Base-by-base conservation (phyloP, 2,888 invertebrate genomes). In the Hyppa rectilinea region DNA sequence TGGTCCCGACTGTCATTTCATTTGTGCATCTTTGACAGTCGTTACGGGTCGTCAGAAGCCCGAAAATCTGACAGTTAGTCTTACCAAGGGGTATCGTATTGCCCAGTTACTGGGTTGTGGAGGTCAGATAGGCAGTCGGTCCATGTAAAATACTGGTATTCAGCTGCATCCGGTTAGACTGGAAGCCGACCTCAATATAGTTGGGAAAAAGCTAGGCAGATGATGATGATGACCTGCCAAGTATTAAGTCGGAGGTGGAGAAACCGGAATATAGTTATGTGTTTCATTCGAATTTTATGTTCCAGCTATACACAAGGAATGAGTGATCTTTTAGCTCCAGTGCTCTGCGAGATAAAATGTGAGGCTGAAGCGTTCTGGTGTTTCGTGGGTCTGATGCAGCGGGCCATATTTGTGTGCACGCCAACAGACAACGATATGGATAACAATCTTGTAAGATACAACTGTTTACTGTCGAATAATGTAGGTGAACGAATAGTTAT, bases 341-440 rank as follows among this genome's bases (percentile, higher is more conserved):
- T 99, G 9, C 94, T 99, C 31, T 98, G 98, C 82, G 98, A 99
- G 92, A 97, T 99, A 88, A 98, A 98, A 89, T 98, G 99, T 89
- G 99, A 99, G 94, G 98, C 99, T 2, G 99, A 99, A 89, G 98
- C 99, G 0, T 99, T 99, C 91, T 99, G 99, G 99, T 99, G 99
- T 90, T 99, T 99, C 92, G 99, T 98, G 36, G 99, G 99, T 0
- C 96, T 99, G 71, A 99, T 99, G 99, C 98, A 99, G 88, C 97
- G 98, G 84, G 98, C 99, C 0, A 98, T 99, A 83, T 99, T 99
- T 89, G 98, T 99, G 0, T 99, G 98, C 85, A 98, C 99, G 0
- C 99, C 99, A 2, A 99, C 98, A 5, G 99, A 99, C 91, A 97
- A 97, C 88, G 99, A 99, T 89, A 99, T 99, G 98, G 99, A 99